Conservation (phyloP, 2,113 vertebrate species). For the Bubo scandiacus region DNA sequence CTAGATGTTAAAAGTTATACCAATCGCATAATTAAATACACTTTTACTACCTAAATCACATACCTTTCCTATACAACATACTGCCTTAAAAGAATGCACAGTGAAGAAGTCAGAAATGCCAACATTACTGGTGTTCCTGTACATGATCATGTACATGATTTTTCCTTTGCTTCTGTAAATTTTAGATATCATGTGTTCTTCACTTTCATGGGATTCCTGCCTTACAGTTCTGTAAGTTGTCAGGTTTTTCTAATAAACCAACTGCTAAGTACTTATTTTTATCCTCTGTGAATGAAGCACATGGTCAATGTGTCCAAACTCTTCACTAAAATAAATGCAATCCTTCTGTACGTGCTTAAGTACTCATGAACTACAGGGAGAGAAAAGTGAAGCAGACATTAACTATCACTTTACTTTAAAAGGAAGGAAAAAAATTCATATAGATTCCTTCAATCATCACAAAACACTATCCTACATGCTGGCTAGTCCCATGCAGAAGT, state of each 20-base stretch:
- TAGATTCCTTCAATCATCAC: neutral
- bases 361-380: neutral
- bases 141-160: neutral
- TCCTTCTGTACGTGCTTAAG: rapidly evolving
- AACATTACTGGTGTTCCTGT: neutral
- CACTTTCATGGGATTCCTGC: neutral
- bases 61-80: neutral
- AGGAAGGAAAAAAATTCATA: neutral
- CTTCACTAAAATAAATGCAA: neutral
- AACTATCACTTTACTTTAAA: neutral
- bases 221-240: neutral
- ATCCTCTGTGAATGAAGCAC: neutral
- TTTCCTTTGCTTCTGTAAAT: neutral
- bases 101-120: neutral
- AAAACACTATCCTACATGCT: neutral
- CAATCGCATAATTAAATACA: neutral
- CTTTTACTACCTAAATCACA: neutral
- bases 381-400: neutral
- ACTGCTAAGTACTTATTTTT: constrained; percentile 7
- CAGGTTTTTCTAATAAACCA: neutral
- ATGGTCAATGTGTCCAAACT: neutral
- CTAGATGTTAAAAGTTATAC: neutral
- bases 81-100: neutral
- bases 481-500: neutral
- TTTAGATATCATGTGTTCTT: neutral